Evolutionary conservation across 1,140 invertebrate genomes (phyloP).

Genomic region (Steinernema khuongi): DNA sequence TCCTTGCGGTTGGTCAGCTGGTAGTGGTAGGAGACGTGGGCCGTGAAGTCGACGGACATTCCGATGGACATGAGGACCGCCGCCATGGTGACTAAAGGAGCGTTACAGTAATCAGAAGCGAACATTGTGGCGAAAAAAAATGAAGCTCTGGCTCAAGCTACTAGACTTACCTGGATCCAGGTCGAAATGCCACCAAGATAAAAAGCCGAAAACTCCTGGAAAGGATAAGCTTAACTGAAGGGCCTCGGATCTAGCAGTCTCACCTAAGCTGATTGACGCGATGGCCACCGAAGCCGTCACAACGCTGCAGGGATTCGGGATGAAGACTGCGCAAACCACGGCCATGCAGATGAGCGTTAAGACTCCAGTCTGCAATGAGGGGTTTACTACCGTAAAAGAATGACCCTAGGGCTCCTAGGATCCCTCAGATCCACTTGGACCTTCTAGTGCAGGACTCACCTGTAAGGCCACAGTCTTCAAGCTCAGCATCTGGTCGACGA

Average conservation of each 20-base stretch:
- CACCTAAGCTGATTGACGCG: conserved; percentile 57
- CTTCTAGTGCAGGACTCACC: conserved; percentile 10
- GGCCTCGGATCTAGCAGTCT: background rate
- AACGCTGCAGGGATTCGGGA: conserved; percentile 60
- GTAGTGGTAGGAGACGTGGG: conserved; percentile 60
- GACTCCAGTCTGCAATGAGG: conserved; percentile 58
- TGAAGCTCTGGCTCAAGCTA: too few relatives aligned
- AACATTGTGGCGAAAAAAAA: too few relatives aligned
- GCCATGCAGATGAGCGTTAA: conserved; percentile 60
- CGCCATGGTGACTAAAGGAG: conserved; percentile 54
- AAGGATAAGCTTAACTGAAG: background rate
- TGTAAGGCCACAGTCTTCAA: conserved; percentile 48
- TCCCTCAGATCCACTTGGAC: background rate
- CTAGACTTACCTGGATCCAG: conserved; percentile 59
- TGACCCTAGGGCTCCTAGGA: too few relatives aligned
- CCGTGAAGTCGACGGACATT: conserved; percentile 62
- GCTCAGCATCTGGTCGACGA: conserved; percentile 57
- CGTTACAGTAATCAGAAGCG: too few relatives aligned
- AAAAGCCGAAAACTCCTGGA: conserved; percentile 60
- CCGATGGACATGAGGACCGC: conserved; percentile 62
- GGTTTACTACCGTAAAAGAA: too few relatives aligned
- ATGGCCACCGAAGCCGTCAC: conserved; percentile 59
- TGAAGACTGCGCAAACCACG: conserved; percentile 60
- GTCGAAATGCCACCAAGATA: conserved; percentile 59
- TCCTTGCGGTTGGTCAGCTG: conserved; percentile 63